Evolutionary conservation across 1,140 invertebrate genomes (phyloP).

Genomic region (Schmidtea mediterranea): DNA sequence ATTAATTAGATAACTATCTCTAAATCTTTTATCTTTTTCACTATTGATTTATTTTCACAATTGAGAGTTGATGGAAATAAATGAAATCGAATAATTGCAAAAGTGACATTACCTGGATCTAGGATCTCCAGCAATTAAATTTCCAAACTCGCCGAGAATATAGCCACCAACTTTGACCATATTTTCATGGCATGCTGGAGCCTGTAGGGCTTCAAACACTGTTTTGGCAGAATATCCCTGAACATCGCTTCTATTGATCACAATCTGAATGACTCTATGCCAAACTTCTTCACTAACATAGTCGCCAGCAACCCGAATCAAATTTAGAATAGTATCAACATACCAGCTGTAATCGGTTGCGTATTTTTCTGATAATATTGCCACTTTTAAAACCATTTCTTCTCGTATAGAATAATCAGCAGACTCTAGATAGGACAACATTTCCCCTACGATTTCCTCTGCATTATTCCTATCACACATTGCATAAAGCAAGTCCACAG

Average conservation of each 20-base stretch:
- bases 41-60: no score
- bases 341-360: constrained; percentile 96
- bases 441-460: constrained; percentile 96
- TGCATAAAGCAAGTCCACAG: constrained; percentile 92
- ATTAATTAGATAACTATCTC: no score
- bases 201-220: constrained; percentile 85
- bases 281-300: constrained; percentile 54
- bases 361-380: constrained; percentile 96
- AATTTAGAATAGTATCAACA: constrained; percentile 93
- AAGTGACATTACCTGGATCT: constrained; percentile 44
- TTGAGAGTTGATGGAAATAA: no score
- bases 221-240: constrained; percentile 92
- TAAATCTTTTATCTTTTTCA: no score
- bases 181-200: constrained; percentile 95
- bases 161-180: constrained; percentile 99
- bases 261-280: constrained; percentile 89
- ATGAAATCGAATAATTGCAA: no score
- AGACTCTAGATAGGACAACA: constrained; percentile 92
- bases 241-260: constrained; percentile 94
- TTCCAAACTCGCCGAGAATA: constrained; percentile 95
- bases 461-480: constrained; percentile 99
- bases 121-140: constrained; percentile 90
- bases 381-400: constrained; percentile 98
- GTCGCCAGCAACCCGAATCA: constrained; percentile 95
- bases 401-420: constrained; percentile 98